Base-by-base conservation (phyloP, 2,888 invertebrate species). In the Drosophila robusta region DNA sequence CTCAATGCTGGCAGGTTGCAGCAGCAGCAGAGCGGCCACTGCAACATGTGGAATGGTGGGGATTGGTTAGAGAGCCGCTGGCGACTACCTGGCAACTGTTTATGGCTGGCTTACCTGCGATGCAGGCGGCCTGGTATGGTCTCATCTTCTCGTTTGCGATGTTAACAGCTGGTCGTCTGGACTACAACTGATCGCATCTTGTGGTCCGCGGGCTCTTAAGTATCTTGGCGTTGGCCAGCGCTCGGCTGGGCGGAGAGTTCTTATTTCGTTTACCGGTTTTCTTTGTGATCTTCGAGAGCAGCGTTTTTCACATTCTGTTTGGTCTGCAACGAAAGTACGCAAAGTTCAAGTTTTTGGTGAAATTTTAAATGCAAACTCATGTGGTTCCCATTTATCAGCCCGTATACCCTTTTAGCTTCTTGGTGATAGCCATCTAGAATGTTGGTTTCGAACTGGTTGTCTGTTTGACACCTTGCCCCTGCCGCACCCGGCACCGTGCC, bases 281-380 rank as follows among this genome's bases (percentile, higher is more conserved):
- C 82, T 74, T 61, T 51, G 67, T 67, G 55, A 64, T 70, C 67
- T 61, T 39, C 1, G 41, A 61, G 65, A 72, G 77, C 36, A 36
- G 44, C 51, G 57, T 46, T 75, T 46, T 42, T 56, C 38, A 42
- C 38, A 55, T 77, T 70, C 72, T 70, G 66, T 74, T 80, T 80
- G 70, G 56, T 24, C 55, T 29, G 58, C 72, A 65, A 67, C 64
- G 76, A 82, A 82, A 82, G 82, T 87, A 77, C 68, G 71, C 67
- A 65, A 69, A 74, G 65, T 60, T 49, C 32, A n/a, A 6, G 29
- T 56, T 50, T 45, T 75, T 74, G 79, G 82, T 87, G 87, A 83
- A 81, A 85, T 79, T 75, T 81, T 84, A 67, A 70, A 70, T 87
- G 84, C 82, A 80, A 87, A 69, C 81, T 84, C 84, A 84, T 84